Evolutionary conservation across 1,140 invertebrate genomes (phyloP).

Genomic region (Eufriesea mexicana): DNA sequence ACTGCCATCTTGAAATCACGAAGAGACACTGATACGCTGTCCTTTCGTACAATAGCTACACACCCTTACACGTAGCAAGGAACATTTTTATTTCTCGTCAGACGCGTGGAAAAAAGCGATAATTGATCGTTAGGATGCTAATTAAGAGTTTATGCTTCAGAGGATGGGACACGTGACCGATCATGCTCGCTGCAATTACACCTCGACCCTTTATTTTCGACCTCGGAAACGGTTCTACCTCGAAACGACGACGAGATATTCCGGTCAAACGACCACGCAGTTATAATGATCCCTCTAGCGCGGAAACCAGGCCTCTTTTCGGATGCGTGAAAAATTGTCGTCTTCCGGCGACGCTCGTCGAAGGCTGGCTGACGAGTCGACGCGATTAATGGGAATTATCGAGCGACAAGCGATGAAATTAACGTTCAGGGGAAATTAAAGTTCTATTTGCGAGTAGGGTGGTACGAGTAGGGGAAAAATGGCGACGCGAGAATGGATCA

Average conservation of each 20-base stretch:
- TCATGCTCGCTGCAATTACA: constrained; percentile 2
- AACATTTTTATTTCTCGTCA: background rate
- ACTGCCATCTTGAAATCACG: no score
- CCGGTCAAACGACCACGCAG: background rate
- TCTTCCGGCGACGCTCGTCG: background rate
- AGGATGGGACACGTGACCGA: no score
- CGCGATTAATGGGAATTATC: background rate
- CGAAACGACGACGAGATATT: constrained; percentile 21
- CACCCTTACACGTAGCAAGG: no score
- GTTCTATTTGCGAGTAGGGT: background rate
- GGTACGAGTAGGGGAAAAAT: no score
- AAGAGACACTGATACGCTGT: no score
- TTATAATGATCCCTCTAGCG: background rate
- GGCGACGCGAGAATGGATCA: no score
- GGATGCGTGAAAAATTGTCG: background rate
- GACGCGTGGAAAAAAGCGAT: constrained; percentile 1
- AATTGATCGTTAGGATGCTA: constrained; percentile 39
- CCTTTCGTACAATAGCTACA: no score
- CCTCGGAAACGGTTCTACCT: background rate
- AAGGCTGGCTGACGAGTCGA: background rate
- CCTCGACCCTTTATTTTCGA: background rate
- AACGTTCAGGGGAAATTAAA: background rate
- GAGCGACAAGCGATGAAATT: background rate
- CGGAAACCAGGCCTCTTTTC: background rate
- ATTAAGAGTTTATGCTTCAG: constrained; percentile 16